Base-by-base conservation (phyloP, 2,888 invertebrate genomes). In the Nyleta sp. region DNA sequence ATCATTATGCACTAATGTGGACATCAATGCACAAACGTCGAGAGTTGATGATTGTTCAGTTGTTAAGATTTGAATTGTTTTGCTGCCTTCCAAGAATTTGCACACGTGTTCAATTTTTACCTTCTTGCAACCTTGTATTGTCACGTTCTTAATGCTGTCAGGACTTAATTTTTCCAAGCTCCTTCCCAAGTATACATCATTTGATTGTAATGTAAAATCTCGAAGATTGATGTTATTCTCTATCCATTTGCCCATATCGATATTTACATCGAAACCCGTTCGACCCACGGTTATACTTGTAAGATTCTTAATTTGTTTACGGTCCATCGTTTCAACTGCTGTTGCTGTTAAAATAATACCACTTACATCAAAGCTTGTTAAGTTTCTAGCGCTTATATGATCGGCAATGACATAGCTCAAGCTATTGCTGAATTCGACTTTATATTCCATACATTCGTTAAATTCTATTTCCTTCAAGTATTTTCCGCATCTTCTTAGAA, bases 401-500 rank as follows among this genome's bases (percentile, higher is more conserved):
- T 31, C 2, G 10, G 53, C 53, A n/a, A 53, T 35, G 8, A 53
- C 11, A 20, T 53, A 53, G 1, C 35, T 0, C 6, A 53, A 35
- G 20, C 53, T 53, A 8, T 35, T 35, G 8, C 35, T 53, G 13
- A 53, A 53, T 7, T 53, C 15, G 2, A 20, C 20, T 1, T 50
- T 31, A 11, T 10, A 31, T 0, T n/a, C 20, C 2, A 2, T 0
- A 5, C n/a, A 11, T 11, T 1, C 1, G n/a, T 38, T 2, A 2
- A 20, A 6, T n/a, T 35, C 6, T 13, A 53, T 33, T 53, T 53
- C 20, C 18, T 35, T 1, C 22, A 33, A 33, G 15, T 53, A 53
- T 13, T 20, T 38, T 1, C 53, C 53, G n/a, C 53, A 53, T 53
- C 20, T 53, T 35, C 2, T 17, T n/a, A 53, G 13, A 17, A 53